These are phyloP conservation scores for Drosophila sordidapex DNA, from an alignment of 2,888 invertebrate species.

Conservation along the genomic window DNA sequence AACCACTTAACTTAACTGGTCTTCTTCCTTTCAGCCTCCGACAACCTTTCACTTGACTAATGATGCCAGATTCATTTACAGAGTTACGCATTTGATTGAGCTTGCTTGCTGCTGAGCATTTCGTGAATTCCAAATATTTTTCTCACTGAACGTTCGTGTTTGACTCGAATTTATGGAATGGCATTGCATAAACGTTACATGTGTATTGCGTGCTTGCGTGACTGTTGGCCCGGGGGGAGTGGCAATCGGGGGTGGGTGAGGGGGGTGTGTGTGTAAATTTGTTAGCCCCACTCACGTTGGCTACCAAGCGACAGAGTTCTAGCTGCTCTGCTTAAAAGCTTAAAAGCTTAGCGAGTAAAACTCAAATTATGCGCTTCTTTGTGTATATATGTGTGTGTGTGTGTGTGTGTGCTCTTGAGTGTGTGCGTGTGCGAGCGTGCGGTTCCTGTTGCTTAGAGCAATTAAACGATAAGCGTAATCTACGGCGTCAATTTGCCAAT, in stretches of 20 bases:
- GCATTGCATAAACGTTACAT: constrained; percentile 10
- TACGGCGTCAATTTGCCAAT: constrained; percentile 74
- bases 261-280: constrained; percentile 12
- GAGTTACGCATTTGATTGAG: background rate
- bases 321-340: constrained; percentile 58
- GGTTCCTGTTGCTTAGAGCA: constrained; percentile 75
- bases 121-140: background rate
- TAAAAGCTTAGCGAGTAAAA: constrained; percentile 80
- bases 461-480: constrained; percentile 79
- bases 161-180: constrained; percentile 1
- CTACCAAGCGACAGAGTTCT: constrained; percentile 24
- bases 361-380: constrained; percentile 70
- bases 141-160: background rate
- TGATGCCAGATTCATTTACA: background rate
- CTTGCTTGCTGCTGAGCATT: background rate
- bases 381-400: constrained; percentile 14
- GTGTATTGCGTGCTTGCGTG: constrained; percentile 9
- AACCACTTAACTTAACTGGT: background rate
- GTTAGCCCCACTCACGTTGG: constrained; percentile 19
- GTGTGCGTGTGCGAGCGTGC: constrained; percentile 25
- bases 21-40: background rate
- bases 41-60: background rate
- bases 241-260: background rate
- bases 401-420: background rate
- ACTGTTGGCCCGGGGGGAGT: background rate